Evolutionary conservation across 1,140 invertebrate species (phyloP).

Genomic region (Drosophila asahinai): DNA sequence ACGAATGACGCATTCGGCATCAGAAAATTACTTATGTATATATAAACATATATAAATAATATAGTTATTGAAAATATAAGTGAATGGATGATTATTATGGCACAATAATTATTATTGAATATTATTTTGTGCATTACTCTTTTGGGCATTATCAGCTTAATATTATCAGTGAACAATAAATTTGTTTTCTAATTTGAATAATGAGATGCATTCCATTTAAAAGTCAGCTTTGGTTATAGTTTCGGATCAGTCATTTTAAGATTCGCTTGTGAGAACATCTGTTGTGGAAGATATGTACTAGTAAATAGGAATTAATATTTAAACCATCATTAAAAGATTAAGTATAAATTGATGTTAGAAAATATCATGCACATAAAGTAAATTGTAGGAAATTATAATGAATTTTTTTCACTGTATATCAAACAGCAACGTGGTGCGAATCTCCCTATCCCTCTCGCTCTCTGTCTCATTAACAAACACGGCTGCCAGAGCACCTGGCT

Average conservation of each 20-base stretch:
- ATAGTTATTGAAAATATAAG: too few species aligned
- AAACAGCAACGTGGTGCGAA: conserved; percentile 5
- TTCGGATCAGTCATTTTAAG: not conserved
- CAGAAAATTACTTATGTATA: too few species aligned
- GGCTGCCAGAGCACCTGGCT: conserved; percentile 39
- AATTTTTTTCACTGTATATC: not conserved
- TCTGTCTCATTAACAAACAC: conserved; percentile 3
- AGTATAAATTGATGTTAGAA: too few species aligned
- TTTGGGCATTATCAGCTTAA: not conserved
- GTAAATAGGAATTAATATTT: not conserved
- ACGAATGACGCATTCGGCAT: too few species aligned
- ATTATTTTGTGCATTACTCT: too few species aligned
- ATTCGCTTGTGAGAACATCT: too few species aligned
- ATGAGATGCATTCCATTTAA: not conserved
- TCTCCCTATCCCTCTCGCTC: conserved; percentile 11
- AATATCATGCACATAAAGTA: not conserved
- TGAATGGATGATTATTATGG: too few species aligned
- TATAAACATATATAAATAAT: too few species aligned
- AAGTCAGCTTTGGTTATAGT: too few species aligned
- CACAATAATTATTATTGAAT: too few species aligned
- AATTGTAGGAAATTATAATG: too few species aligned
- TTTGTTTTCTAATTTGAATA: not conserved
- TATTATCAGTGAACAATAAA: conserved; percentile 1
- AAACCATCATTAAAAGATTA: not conserved
- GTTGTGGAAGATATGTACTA: not conserved